A percentile compares a stretch with the other conserved stretches of the same genome.
phyloP scores from a whole-genome alignment of 2,888 invertebrate species.

The Limnephilus rhombicus region DNA sequence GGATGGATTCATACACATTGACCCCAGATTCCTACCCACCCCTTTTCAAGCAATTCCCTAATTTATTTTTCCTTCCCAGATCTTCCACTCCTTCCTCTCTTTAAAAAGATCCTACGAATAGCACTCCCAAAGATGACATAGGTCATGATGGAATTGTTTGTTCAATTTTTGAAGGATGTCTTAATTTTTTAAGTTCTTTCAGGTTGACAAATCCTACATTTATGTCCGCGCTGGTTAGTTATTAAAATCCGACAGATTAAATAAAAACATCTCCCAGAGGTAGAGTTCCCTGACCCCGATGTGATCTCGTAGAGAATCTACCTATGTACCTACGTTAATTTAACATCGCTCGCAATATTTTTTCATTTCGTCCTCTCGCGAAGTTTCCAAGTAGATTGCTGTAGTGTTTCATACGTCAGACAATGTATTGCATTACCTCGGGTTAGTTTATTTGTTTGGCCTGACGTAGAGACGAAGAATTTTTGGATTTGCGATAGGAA shows the following conservation, averaged over 20 bases:
- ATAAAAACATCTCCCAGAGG: neutral
- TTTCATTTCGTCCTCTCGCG: conserved; percentile 3
- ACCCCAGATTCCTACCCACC: no score
- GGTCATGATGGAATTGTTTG: no score
- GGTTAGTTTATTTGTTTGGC: conserved; percentile 15
- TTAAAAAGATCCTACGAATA: no score
- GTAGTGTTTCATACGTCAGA: conserved; percentile 7
- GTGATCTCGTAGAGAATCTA: neutral
- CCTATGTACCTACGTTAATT: no score
- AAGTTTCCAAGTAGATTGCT: neutral
- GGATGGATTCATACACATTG: no score
- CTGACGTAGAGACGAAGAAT: conserved; percentile 2
- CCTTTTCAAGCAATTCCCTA: no score
- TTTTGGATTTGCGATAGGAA: neutral
- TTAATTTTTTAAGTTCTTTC: no score
- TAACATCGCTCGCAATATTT: conserved; percentile 19
- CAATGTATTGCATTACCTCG: conserved; percentile 22
- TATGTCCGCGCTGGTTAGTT: neutral
- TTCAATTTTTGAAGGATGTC: no score
- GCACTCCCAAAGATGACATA: no score
- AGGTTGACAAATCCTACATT: no score
- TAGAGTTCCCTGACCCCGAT: neutral
- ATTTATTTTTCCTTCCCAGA: no score
- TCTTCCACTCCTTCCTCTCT: no score
- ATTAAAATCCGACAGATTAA: neutral